Evolutionary conservation across 2,888 invertebrate species (phyloP), one percentile per base, ranked within the genome.

Genomic region (Nebria salina): DNA sequence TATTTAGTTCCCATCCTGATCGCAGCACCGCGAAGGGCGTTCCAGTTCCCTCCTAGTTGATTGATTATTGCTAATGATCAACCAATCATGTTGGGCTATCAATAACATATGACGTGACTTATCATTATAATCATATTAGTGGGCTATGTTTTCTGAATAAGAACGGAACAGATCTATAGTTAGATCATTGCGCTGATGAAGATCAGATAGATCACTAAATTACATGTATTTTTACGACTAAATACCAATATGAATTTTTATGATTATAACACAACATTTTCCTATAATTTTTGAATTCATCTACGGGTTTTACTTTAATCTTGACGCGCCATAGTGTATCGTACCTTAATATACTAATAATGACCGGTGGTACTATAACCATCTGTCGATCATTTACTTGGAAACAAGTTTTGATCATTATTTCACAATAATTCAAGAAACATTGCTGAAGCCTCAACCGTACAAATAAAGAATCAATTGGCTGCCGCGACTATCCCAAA

Each of bases 71-170:
- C 70, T 81, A 81, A 81, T 72, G 81, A 81, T 81, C 81, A 81
- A 72, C 76, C 70, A 75, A 81, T 81, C 81, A 81, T 72, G 76
- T 72, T 81, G 70, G 54, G 81, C 75, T 87, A 87, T 88, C 87
- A 87, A 87, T 87, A 87, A 87, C 85, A 85, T 86, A 86, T 87
- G 87, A 87, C 87, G 85, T 84, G 86, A 85, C 85, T 87, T 88
- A 87, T 88, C 87, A 87, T 87, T 87, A 87, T 87, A 87, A 87
- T 87, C 87, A 86, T 86, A 87, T 87, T 87, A 87, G 85, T 74
- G 54, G 2, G 75, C 15, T 68, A 64, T 43, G n/a, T 34, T 77
- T 77, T 68, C 81, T 70, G 81, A 76, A 81, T 81, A 81, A 15
- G 68, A 68, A 75, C 70, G 64, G 25, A 25, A 70, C 11, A 3